Conservation (phyloP, 2,797 vertebrate species). For the Gorsachius magnificus region DNA sequence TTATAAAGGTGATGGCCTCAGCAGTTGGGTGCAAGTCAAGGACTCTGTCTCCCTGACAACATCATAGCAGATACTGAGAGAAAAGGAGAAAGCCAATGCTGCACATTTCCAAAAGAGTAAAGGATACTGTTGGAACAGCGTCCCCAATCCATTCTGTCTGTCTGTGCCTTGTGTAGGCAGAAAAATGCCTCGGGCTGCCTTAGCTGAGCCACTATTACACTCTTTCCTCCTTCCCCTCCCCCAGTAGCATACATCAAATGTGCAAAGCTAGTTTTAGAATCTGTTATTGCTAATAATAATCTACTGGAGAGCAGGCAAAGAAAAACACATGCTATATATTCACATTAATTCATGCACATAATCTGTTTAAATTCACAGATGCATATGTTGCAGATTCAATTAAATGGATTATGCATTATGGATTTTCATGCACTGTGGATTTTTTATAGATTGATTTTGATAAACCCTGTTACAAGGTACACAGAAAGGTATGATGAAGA, state of each 20-base stretch:
- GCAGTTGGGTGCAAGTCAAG: background rate
- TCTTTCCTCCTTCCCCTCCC: slow-evolving; percentile 40
- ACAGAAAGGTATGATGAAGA: background rate
- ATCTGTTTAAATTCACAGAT: background rate
- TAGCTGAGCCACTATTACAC: slow-evolving; percentile 36
- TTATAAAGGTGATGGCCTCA: background rate
- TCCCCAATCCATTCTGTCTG: slow-evolving; percentile 49
- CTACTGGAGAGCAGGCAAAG: background rate
- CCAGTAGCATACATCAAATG: background rate
- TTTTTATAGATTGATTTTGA: background rate
- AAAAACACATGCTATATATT: background rate
- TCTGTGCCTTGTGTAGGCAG: slow-evolving; percentile 50
- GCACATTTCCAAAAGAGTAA: slow-evolving; percentile 33
- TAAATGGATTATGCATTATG: background rate
- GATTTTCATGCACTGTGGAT: background rate
- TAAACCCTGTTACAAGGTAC: background rate
- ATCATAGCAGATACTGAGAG: background rate
- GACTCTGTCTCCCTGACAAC: background rate
- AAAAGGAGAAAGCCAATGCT: slow-evolving; percentile 26
- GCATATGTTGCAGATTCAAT: background rate
- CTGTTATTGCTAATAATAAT: slow-evolving; percentile 39
- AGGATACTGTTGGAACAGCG: slow-evolving; percentile 25
- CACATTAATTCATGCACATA: background rate
- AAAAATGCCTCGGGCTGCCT: slow-evolving; percentile 56
- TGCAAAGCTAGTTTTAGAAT: slow-evolving; percentile 41